A percentile compares a stretch with the other conserved stretches of the same genome.
These are phyloP conservation scores for Rhinella marina DNA, from an alignment of 2,797 vertebrate species.

Conservation along the genomic window DNA sequence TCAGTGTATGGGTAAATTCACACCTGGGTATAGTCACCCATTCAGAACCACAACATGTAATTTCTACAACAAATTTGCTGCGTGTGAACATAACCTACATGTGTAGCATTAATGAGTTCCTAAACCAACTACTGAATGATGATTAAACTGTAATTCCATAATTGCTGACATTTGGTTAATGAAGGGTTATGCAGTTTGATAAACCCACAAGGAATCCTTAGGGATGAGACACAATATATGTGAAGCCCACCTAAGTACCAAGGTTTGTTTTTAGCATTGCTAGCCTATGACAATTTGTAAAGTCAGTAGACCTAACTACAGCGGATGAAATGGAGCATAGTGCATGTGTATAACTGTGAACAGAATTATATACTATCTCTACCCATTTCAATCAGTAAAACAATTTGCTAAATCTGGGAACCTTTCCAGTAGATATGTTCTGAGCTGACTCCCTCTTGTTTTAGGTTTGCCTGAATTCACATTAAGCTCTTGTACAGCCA, in stretches of 20 bases:
- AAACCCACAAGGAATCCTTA: background rate
- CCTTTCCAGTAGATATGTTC: slow-evolving; percentile 37
- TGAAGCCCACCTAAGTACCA: background rate
- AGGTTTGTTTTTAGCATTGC: background rate
- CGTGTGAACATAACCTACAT: too few species aligned
- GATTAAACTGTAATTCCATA: too few species aligned
- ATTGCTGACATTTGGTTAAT: background rate
- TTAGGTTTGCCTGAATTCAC: slow-evolving; percentile 55
- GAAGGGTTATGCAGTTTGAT: background rate
- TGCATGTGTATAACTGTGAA: slow-evolving; percentile 8
- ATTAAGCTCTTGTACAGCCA: slow-evolving; percentile 50
- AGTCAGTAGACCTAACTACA: slow-evolving; percentile 21
- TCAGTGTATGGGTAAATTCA: too few species aligned
- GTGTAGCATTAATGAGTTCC: too few species aligned
- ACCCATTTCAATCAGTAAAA: slow-evolving; percentile 47
- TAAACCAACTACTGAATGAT: too few species aligned
- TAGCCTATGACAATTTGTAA: background rate
- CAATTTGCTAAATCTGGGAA: slow-evolving; percentile 49
- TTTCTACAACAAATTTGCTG: too few species aligned
- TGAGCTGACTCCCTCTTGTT: slow-evolving; percentile 46
- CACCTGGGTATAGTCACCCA: too few species aligned
- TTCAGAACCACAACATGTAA: too few species aligned
- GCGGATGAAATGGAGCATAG: slow-evolving; percentile 36
- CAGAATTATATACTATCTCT: slow-evolving; percentile 4
- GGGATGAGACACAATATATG: background rate